Conservation (phyloP, 2,797 vertebrate genomes). For the Hoplostethus mediterraneus region DNA sequence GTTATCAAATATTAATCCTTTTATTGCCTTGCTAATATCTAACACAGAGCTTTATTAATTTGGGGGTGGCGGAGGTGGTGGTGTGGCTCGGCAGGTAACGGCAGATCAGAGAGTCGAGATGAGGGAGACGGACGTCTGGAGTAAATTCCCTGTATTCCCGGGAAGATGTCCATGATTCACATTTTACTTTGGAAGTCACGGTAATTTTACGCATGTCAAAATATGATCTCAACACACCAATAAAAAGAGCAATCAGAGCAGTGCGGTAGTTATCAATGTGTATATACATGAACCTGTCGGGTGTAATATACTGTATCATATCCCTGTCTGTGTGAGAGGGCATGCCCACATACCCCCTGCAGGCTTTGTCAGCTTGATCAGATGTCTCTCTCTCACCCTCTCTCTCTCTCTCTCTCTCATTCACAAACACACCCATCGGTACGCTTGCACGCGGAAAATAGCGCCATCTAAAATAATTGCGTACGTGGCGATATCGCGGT, state of each 20-base stretch:
- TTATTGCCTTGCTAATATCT: slow-evolving; percentile 86
- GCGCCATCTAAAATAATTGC: slow-evolving; percentile 39
- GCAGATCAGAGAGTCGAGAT: slow-evolving; percentile 74
- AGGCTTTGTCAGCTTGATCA: too few species aligned
- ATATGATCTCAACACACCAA: slow-evolving; percentile 51
- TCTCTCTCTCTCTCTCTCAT: background rate
- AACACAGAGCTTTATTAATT: slow-evolving; percentile 82
- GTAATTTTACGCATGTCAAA: slow-evolving; percentile 62
- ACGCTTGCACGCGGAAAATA: background rate
- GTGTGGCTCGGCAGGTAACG: slow-evolving; percentile 59
- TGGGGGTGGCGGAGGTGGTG: slow-evolving; percentile 62
- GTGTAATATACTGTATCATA: slow-evolving; percentile 56
- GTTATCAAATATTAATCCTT: slow-evolving; percentile 86
- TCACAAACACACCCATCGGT: background rate
- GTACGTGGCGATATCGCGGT: slow-evolving; percentile 26
- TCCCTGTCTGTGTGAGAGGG: background rate
- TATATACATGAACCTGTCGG: slow-evolving; percentile 60
- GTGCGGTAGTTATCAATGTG: slow-evolving; percentile 60
- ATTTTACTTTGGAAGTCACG: slow-evolving; percentile 48
- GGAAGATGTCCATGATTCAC: slow-evolving; percentile 51
- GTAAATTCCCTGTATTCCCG: slow-evolving; percentile 15
- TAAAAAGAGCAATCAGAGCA: slow-evolving; percentile 57
- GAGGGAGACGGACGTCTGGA: slow-evolving; percentile 56
- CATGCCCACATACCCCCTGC: too few species aligned
- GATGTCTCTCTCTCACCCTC: too few species aligned